A percentile compares a stretch with the other conserved stretches of the same genome.
phyloP scores from a whole-genome alignment of 1,140 invertebrate species.

The Pseudomyrmex sp. region DNA sequence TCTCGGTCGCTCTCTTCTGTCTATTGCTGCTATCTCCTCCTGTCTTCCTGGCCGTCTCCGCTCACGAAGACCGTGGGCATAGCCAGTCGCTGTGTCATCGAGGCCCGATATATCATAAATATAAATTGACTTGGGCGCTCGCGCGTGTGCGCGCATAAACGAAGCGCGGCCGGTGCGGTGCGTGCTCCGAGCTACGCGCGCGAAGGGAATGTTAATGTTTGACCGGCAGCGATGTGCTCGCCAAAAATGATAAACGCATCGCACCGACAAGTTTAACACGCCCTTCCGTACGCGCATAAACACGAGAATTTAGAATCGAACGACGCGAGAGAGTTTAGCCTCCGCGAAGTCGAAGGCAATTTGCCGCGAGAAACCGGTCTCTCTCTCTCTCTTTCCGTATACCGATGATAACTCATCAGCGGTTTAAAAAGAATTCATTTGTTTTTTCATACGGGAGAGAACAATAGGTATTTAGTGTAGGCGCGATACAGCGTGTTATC shows the following conservation, averaged over 20 bases:
- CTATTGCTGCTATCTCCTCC: constrained; percentile 49
- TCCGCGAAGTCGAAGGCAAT: background rate
- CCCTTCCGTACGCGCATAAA: background rate
- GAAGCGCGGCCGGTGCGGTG: constrained; percentile 28
- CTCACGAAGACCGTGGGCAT: constrained; percentile 61
- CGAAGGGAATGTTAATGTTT: constrained; percentile 44
- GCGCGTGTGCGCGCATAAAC: constrained; percentile 68
- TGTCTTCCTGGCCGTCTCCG: constrained; percentile 60
- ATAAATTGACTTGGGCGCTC: constrained; percentile 71
- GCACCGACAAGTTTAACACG: constrained; percentile 8
- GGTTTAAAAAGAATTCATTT: background rate
- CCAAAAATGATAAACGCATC: constrained; percentile 47
- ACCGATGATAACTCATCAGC: background rate
- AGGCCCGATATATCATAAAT: constrained; percentile 76
- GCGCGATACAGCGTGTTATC: no score
- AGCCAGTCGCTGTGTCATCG: constrained; percentile 78
- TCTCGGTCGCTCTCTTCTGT: constrained; percentile 19
- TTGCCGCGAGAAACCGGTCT: background rate
- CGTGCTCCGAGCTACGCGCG: constrained; percentile 15
- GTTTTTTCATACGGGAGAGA: background rate
- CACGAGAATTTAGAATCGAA: background rate
- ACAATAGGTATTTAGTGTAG: background rate
- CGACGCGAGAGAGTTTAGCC: background rate
- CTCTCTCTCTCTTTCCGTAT: no score
- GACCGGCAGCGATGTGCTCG: constrained; percentile 25